These are phyloP conservation scores for Zenarchopterus dispar DNA, from an alignment of 2,797 vertebrate genomes.

Conservation along the genomic window DNA sequence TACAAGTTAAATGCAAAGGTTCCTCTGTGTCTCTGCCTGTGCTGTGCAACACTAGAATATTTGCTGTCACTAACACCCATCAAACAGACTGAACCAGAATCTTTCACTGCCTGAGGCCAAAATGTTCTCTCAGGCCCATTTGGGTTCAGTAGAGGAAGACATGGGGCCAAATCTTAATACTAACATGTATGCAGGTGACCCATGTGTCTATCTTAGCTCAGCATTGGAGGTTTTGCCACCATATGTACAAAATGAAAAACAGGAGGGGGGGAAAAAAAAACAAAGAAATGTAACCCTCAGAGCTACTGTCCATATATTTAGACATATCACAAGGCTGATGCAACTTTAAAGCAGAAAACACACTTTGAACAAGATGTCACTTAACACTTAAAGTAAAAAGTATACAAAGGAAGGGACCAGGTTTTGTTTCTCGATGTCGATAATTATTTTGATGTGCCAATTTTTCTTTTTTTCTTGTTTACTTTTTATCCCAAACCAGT, in stretches of 20 bases:
- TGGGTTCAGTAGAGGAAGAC: conserved; percentile 40
- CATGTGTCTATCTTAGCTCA: conserved; percentile 34
- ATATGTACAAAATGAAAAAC: conserved; percentile 28
- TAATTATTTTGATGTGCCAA: conserved; percentile 86
- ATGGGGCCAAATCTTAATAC: conserved; percentile 32
- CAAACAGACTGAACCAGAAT: conserved; percentile 75
- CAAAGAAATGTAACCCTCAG: conserved; percentile 19
- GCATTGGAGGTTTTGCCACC: conserved; percentile 39
- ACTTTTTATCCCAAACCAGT: conserved; percentile 79
- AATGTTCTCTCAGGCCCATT: conserved; percentile 58
- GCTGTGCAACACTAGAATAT: conserved; percentile 58
- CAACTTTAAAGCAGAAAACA: conserved; percentile 51
- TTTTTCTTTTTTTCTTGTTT: conserved; percentile 59
- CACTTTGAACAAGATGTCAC: conserved; percentile 55
- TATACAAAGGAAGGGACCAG: conserved; percentile 21
- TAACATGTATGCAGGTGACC: conserved; percentile 37
- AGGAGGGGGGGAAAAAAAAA: not conserved
- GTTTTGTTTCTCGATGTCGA: conserved; percentile 2
- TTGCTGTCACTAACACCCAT: conserved; percentile 59
- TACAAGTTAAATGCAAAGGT: conserved; percentile 42
- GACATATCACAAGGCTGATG: conserved; percentile 65
- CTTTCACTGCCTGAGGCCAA: conserved; percentile 76
- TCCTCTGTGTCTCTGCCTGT: conserved; percentile 57
- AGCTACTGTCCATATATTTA: conserved; percentile 42
- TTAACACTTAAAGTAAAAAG: conserved; percentile 27